Evolutionary conservation across 2,888 invertebrate genomes (phyloP), one percentile per base, ranked within the genome.

Genomic region (Teleiodes luculella): DNA sequence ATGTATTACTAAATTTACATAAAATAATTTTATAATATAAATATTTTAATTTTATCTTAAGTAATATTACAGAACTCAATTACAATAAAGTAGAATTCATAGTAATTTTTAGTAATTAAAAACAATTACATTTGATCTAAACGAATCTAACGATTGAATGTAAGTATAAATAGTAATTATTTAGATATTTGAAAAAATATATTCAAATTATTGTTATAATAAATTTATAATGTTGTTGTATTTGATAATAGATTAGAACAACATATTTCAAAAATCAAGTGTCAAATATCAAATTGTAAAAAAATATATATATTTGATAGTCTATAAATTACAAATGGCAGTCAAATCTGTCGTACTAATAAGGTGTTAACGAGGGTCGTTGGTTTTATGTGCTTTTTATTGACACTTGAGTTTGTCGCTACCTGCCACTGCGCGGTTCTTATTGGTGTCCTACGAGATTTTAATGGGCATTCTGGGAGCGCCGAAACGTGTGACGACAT

Each of bases 361-460:
- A 83, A 83, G 78, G 82, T 82, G 83, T 74, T 83, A 85, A 86
- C 82, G 81, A 84, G 84, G 81, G 86, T 83, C 83, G 78, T 80
- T 78, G 76, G 66, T 82, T 86, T 87, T 84, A 86, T 83, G 83
- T 80, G 74, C 71, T 71, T 84, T 87, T 87, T 86, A 86, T 85
- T 84, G 81, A 80, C 81, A 80, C 81, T 83, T 75, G 72, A 80
- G 69, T 72, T 68, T 70, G 67, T 64, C 60, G 68, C 72, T 77
- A 80, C 79, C 80, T 80, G 78, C 72, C 63, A 59, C 54, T 61
- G 63, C 62, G 57, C 62, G 57, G 58, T 69, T 83, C 84, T 79
- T 83, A 82, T 83, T 80, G 74, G 83, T 68, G 66, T 84, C 80
- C 71, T 78, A 75, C 70, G 68, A 74, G 74, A 67, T 61, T 61